Conservation (phyloP, 2,888 invertebrate species). For the Dolomedes plantarius region DNA sequence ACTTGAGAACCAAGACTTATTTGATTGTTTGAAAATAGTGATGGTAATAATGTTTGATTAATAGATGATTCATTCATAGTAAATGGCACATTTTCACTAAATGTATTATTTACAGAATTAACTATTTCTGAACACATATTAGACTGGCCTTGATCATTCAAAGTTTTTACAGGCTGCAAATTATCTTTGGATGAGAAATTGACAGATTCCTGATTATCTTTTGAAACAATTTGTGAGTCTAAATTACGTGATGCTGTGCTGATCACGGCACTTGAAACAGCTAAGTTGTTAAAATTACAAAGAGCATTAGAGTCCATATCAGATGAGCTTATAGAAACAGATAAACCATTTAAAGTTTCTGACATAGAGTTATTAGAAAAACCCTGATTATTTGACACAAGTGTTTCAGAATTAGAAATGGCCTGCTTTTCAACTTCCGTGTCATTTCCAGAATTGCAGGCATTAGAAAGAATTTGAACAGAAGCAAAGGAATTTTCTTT, state of each 20-base stretch:
- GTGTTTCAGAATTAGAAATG: neutral
- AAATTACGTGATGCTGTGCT: neutral
- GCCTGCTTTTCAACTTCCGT: neutral
- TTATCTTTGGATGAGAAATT: slow-evolving; percentile 23
- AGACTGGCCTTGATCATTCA: neutral
- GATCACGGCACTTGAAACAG: neutral
- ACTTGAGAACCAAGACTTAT: slow-evolving; percentile 39
- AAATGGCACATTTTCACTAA: slow-evolving; percentile 45
- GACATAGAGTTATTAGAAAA: neutral
- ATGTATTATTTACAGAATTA: slow-evolving; percentile 24
- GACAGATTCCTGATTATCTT: neutral
- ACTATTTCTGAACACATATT: slow-evolving; percentile 1
- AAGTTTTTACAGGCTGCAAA: neutral
- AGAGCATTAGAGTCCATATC: neutral
- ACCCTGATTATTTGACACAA: neutral
- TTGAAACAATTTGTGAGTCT: slow-evolving; percentile 3
- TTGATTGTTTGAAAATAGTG: slow-evolving; percentile 45
- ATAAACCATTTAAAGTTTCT: neutral
- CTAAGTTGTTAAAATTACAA: neutral
- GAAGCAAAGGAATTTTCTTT: neutral
- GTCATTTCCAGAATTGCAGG: neutral
- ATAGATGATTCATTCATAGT: slow-evolving; percentile 24
- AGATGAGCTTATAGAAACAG: neutral
- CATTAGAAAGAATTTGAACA: neutral
- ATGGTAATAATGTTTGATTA: slow-evolving; percentile 47